phyloP scores from a whole-genome alignment of 2,113 vertebrate genomes.

The Gadus chalcogrammus region DNA sequence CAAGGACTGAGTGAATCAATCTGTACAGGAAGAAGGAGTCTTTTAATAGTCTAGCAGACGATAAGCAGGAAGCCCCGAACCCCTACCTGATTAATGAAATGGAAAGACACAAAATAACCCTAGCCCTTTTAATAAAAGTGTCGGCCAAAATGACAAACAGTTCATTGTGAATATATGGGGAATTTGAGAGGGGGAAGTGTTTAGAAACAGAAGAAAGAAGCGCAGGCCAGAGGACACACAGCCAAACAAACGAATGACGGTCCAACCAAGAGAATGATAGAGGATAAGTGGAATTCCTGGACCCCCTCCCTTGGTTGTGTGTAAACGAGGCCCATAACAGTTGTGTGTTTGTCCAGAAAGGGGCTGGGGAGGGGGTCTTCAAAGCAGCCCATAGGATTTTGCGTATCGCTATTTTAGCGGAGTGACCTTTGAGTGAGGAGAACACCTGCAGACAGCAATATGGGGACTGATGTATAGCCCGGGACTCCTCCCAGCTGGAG shows the following conservation, averaged over 20 bases:
- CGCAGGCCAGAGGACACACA: conserved; percentile 5
- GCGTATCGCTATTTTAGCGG: conserved; percentile 63
- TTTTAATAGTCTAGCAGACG: too few species aligned
- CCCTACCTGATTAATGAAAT: too few species aligned
- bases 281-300: conserved; percentile 46
- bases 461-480: conserved; percentile 69
- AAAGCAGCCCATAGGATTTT: conserved; percentile 61
- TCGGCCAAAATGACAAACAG: not conserved
- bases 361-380: conserved; percentile 27
- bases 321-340: conserved; percentile 61
- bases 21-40: too few species aligned
- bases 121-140: too few species aligned
- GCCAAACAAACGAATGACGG: conserved; percentile 19
- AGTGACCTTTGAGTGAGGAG: conserved; percentile 74
- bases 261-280: conserved; percentile 50
- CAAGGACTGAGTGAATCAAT: too few species aligned
- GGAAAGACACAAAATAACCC: too few species aligned
- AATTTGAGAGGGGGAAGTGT: conserved; percentile 3
- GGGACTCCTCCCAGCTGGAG: conserved; percentile 72
- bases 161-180: not conserved
- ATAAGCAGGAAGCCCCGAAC: too few species aligned
- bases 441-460: conserved; percentile 60
- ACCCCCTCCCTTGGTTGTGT: conserved; percentile 39
- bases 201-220: conserved; percentile 33
- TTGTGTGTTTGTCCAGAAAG: conserved; percentile 35